Evolutionary conservation across 2,113 vertebrate genomes (phyloP).

Genomic region (Rhagologus leucostigma): DNA sequence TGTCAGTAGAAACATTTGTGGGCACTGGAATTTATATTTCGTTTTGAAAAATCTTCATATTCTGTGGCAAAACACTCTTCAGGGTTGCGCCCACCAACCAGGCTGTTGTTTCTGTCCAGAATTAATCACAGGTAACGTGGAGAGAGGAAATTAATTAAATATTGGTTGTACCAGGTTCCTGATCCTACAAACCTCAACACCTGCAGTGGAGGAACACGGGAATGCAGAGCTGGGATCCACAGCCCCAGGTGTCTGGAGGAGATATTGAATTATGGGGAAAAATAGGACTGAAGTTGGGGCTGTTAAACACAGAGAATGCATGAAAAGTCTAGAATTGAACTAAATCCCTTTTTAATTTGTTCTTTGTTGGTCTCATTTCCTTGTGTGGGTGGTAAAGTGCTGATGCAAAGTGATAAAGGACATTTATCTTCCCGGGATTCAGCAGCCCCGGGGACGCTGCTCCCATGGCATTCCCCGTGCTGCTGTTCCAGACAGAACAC

Average conservation of each 20-base stretch:
- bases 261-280: rapidly evolving
- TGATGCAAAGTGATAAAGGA: neutral
- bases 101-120: neutral
- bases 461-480: neutral
- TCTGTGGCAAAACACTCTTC: neutral
- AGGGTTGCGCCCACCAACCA: neutral
- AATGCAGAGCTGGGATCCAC: neutral
- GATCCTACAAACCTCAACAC: neutral
- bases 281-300: neutral
- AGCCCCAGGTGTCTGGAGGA: neutral
- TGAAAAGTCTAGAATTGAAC: neutral
- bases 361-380: neutral
- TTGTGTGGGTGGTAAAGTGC: neutral
- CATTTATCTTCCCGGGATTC: neutral
- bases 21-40: neutral
- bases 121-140: neutral
- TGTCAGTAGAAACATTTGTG: neutral
- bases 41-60: neutral
- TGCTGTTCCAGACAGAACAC: neutral
- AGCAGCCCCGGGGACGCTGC: neutral
- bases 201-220: rapidly evolving
- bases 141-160: neutral
- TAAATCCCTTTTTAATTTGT: neutral
- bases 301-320: neutral
- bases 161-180: neutral